Percentiles rank a stretch among this genome's conserved stretches.
Evolutionary conservation across 2,113 vertebrate species (phyloP).

Genomic region (Camelus bactrianus): DNA sequence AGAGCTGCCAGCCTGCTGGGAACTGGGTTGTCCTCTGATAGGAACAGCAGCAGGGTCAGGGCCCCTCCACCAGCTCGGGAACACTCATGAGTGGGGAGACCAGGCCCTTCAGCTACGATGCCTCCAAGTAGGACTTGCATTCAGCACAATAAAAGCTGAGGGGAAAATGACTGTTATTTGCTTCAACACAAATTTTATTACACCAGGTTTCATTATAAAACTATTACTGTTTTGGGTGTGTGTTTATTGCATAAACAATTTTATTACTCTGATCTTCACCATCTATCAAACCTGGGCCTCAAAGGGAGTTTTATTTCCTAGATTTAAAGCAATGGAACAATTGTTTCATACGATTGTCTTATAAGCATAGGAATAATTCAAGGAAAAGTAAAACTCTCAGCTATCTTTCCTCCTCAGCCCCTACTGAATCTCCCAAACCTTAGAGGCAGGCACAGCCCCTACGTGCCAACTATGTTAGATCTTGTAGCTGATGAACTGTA

Average conservation of each 20-base stretch:
- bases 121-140: constrained; percentile 55
- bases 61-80: background rate
- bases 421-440: constrained; percentile 31
- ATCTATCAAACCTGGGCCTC: constrained; percentile 74
- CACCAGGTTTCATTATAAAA: constrained; percentile 76
- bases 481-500: background rate
- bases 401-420: constrained; percentile 52
- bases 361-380: constrained; percentile 72
- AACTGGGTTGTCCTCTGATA: background rate
- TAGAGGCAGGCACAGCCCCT: background rate
- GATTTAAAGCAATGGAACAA: constrained; percentile 72
- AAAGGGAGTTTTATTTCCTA: constrained; percentile 72
- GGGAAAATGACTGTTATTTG: constrained; percentile 47
- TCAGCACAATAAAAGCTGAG: constrained; percentile 53
- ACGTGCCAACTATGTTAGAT: background rate
- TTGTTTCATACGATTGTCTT: constrained; percentile 68
- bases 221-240: constrained; percentile 61
- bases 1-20: background rate
- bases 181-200: constrained; percentile 68
- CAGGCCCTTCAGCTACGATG: constrained; percentile 56
- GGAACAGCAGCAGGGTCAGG: constrained; percentile 24
- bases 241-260: constrained; percentile 68
- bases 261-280: constrained; percentile 71
- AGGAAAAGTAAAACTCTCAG: constrained; percentile 45
- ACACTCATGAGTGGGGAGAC: background rate